Conservation (phyloP, 2,797 vertebrate species). For the Centroberyx gerrardi region DNA sequence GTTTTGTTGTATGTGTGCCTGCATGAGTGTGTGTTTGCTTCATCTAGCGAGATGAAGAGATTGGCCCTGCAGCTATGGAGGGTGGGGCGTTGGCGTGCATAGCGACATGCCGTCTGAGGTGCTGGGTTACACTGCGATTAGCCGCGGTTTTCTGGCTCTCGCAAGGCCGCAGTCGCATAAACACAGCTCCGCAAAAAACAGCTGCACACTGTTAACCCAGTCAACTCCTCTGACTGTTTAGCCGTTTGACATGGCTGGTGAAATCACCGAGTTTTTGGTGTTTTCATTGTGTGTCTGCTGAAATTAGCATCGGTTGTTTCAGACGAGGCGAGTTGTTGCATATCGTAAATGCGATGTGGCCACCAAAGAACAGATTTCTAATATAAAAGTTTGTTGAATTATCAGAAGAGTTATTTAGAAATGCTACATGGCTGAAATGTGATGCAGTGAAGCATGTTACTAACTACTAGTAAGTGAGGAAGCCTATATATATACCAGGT, state of each 20-base stretch:
- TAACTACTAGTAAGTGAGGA: not conserved
- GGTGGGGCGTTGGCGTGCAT: constrained; percentile 44
- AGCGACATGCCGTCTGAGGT: constrained; percentile 47
- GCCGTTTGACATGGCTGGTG: not conserved
- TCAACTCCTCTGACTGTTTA: constrained; percentile 6
- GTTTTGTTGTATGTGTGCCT: constrained; percentile 39
- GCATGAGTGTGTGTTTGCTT: constrained; percentile 27
- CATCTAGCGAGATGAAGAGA: constrained; percentile 15
- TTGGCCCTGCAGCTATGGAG: constrained; percentile 36
- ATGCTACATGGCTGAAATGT: no score
- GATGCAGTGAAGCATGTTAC: no score
- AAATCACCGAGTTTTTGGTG: not conserved
- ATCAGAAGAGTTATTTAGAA: no score
- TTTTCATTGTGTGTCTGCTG: not conserved
- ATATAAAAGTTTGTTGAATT: no score
- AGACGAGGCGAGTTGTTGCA: no score
- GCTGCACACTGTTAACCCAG: constrained; percentile 13
- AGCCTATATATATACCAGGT: no score
- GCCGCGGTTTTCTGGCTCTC: constrained; percentile 41
- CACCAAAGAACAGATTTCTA: no score
- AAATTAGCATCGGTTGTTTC: not conserved
- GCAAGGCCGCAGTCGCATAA: constrained; percentile 25
- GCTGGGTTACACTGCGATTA: constrained; percentile 64
- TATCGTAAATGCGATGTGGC: no score
- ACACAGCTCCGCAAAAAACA: constrained; percentile 17